phyloP scores from a whole-genome alignment of 1,140 invertebrate genomes.

The Diprion similis region DNA sequence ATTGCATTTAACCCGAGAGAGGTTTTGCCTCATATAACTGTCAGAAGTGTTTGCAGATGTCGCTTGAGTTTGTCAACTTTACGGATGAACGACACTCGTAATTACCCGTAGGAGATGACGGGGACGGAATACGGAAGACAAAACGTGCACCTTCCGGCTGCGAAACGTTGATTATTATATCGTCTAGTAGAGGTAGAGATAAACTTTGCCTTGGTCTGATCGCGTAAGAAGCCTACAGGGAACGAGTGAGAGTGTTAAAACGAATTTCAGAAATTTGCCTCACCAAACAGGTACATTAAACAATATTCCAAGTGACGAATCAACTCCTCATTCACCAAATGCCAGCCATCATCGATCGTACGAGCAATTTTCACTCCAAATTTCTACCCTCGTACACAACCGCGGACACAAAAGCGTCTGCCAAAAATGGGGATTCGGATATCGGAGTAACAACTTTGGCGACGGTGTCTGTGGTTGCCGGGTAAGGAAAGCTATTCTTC shows the following conservation, averaged over 20 bases:
- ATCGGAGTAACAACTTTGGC: no score
- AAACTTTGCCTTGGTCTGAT: not conserved
- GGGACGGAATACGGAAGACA: not conserved
- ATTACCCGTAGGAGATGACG: not conserved
- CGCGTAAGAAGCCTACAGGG: not conserved
- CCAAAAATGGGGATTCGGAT: no score
- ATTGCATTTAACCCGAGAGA: not conserved
- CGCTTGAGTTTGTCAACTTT: not conserved
- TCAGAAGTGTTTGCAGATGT: not conserved
- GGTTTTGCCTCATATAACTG: not conserved
- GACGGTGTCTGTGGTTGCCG: no score
- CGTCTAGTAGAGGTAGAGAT: not conserved
- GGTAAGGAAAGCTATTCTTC: no score
- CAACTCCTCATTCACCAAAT: no score
- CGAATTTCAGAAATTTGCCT: no score
- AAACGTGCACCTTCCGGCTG: not conserved
- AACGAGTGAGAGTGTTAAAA: not conserved
- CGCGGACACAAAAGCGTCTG: no score
- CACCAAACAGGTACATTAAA: no score
- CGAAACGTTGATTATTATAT: not conserved
- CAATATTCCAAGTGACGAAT: no score
- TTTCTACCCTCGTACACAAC: no score
- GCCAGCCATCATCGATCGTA: no score
- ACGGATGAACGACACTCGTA: slow-evolving; percentile 1
- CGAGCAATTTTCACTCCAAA: no score